These are phyloP conservation scores for Thamnophis sirtalis DNA, from an alignment of 2,113 vertebrate genomes.

Conservation along the genomic window DNA sequence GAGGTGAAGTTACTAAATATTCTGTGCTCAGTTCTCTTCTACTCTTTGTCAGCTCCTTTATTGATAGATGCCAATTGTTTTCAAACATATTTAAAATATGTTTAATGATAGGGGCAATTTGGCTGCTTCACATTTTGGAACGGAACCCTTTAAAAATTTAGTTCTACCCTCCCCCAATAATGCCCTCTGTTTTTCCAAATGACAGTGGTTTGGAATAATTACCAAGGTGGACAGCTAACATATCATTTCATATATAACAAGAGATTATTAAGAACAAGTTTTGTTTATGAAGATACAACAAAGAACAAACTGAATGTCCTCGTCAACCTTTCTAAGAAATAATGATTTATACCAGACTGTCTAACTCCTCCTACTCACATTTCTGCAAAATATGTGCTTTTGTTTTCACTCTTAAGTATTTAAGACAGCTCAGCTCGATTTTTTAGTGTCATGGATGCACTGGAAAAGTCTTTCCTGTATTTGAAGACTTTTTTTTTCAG, in stretches of 20 bases:
- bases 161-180: neutral
- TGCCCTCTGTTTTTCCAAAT: neutral
- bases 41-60: neutral
- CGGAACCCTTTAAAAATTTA: neutral
- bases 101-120: neutral
- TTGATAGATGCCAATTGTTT: neutral
- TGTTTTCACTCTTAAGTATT: slow-evolving; percentile 26
- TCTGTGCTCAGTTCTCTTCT: neutral
- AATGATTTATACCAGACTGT: neutral
- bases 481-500: slow-evolving; percentile 6
- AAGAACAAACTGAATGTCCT: neutral
- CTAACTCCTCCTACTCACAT: neutral
- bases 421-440: neutral
- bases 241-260: slow-evolving; percentile 6
- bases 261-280: neutral
- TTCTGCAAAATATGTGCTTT: slow-evolving; percentile 6
- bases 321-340: neutral
- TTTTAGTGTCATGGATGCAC: neutral
- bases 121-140: neutral
- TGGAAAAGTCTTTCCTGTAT: slow-evolving; percentile 3
- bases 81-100: neutral
- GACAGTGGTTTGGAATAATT: neutral
- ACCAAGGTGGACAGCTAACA: neutral
- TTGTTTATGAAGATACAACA: neutral
- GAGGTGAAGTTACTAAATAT: neutral